A percentile compares a stretch with the other conserved stretches of the same genome.
Evolutionary conservation across 2,888 invertebrate species (phyloP).

Genomic region (Diarsia dahlii): DNA sequence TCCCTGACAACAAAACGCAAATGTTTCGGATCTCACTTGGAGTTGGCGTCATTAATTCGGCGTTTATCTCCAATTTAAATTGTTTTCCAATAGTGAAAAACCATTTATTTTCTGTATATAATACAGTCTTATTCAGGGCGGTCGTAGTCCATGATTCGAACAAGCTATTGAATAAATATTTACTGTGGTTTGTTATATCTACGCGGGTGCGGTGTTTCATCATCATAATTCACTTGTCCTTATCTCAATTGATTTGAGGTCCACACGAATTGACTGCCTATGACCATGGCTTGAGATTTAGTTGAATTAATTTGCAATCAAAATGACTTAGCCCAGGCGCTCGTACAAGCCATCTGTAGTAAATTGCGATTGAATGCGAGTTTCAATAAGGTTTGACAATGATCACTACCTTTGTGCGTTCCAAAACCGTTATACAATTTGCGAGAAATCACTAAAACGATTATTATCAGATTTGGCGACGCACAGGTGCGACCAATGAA

Average conservation of each 20-base stretch:
- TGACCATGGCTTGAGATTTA: too few species aligned
- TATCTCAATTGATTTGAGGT: too few species aligned
- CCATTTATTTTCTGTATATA: neutral
- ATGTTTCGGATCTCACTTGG: slow-evolving; percentile 12
- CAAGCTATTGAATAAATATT: slow-evolving; percentile 28
- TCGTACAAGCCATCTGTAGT: too few species aligned
- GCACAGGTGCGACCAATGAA: slow-evolving; percentile 36
- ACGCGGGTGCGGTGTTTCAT: neutral
- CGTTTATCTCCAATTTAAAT: slow-evolving; percentile 33
- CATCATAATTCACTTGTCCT: too few species aligned
- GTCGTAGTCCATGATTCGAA: slow-evolving; percentile 1
- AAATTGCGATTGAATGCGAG: too few species aligned
- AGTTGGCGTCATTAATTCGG: slow-evolving; percentile 14
- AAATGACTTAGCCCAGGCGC: too few species aligned
- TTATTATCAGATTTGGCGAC: slow-evolving; percentile 14
- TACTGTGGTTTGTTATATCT: slow-evolving; percentile 9
- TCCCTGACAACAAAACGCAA: slow-evolving; percentile 23
- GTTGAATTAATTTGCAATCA: too few species aligned
- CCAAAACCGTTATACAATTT: slow-evolving; percentile 6
- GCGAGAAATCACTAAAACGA: neutral
- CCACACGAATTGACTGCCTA: too few species aligned
- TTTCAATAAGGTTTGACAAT: neutral
- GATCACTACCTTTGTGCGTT: neutral
- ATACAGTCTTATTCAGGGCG: neutral
- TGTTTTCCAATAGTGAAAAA: slow-evolving; percentile 33